Conservation (phyloP, 2,113 vertebrate species). For the Cynopterus brachyotis region DNA sequence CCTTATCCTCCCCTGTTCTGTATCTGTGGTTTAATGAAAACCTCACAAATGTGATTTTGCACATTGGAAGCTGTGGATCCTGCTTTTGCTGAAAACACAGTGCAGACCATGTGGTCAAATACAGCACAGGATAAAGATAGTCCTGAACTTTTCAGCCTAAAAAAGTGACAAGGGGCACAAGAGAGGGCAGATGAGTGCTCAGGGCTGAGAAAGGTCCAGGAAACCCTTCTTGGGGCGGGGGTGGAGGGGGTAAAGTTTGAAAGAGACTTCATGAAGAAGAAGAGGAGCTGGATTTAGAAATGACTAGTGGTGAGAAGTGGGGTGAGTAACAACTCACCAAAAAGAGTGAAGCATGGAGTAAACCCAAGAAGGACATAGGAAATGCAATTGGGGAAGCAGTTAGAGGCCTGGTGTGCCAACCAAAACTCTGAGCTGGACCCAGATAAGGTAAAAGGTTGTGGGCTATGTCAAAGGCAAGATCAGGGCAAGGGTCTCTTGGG, state of each 20-base stretch:
- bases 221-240: too few relatives aligned
- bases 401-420: background rate
- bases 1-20: background rate
- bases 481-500: background rate
- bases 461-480: rapidly evolving
- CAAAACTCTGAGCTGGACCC: too few relatives aligned
- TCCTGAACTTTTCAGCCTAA: background rate
- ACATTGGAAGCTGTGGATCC: too few relatives aligned
- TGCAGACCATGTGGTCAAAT: background rate
- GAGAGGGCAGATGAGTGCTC: background rate
- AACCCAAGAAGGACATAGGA: background rate
- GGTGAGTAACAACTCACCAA: background rate
- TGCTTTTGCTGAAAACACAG: background rate
- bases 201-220: background rate
- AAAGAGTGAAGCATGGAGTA: background rate
- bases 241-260: background rate
- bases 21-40: background rate
- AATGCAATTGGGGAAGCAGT: too few relatives aligned
- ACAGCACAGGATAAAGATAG: background rate
- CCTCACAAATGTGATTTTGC: background rate
- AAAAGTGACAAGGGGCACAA: background rate
- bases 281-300: background rate
- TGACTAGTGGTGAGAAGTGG: background rate
- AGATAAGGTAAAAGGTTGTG: background rate
- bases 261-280: background rate